A percentile compares a stretch with the other conserved stretches of the same genome.
Evolutionary conservation across 2,888 invertebrate genomes (phyloP).

Genomic region (Parnassius apollo): DNA sequence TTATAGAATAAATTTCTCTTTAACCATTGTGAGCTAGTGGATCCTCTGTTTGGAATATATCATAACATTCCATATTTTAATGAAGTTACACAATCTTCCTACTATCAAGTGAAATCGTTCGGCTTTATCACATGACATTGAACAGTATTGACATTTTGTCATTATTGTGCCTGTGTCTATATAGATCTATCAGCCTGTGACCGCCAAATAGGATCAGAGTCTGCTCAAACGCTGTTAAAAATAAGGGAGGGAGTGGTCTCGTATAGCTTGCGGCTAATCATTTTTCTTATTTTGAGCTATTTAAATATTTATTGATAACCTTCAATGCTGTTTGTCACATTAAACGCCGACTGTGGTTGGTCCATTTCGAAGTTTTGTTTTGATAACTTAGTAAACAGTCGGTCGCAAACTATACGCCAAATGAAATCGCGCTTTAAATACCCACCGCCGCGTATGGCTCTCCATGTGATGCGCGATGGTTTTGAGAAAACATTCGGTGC

Average conservation of each 20-base stretch:
- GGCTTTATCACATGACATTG: slow-evolving; percentile 1
- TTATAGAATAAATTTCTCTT: not conserved
- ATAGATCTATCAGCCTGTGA: not conserved
- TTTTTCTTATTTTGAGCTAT: no score
- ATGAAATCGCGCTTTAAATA: no score
- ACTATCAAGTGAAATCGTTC: not conserved
- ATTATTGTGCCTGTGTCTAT: not conserved
- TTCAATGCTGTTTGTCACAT: no score
- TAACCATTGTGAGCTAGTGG: slow-evolving; percentile 7
- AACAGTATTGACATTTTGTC: not conserved
- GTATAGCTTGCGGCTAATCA: no score
- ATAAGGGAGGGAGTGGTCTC: not conserved
- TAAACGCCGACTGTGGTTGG: no score
- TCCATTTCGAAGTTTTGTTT: no score
- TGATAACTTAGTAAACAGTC: no score
- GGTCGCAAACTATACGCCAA: no score
- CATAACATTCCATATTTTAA: slow-evolving; percentile 23
- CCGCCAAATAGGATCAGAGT: slow-evolving; percentile 1
- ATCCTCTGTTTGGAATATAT: slow-evolving; percentile 11
- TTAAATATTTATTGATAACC: no score
- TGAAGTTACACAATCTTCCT: slow-evolving; percentile 1
- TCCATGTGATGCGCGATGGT: not conserved
- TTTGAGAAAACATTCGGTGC: not conserved
- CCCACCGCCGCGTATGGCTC: not conserved
- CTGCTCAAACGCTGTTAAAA: slow-evolving; percentile 2